A percentile compares a stretch with the other conserved stretches of the same genome.
These are phyloP conservation scores for Acromyrmex heyeri DNA, from an alignment of 1,140 invertebrate genomes.

Conservation along the genomic window DNA sequence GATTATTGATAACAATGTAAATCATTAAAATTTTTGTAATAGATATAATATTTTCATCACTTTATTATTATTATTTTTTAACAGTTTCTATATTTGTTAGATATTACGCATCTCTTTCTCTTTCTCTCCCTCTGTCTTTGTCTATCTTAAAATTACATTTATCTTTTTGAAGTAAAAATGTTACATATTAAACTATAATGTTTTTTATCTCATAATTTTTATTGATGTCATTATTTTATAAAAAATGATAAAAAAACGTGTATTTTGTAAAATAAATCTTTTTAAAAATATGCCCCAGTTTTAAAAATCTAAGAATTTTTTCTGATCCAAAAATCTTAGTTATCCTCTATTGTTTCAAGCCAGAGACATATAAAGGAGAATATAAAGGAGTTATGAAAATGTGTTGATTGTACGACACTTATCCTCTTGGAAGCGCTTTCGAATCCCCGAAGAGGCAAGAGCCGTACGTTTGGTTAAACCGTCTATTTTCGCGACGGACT, in stretches of 20 bases:
- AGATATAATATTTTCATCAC: neutral
- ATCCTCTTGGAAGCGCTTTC: constrained; percentile 19
- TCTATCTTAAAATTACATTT: neutral
- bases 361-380: neutral
- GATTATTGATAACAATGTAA: neutral
- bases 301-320: neutral
- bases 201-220: neutral
- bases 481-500: constrained; percentile 71
- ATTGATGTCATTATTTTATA: neutral
- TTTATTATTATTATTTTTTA: neutral
- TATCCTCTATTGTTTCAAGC: neutral
- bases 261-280: neutral
- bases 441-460: neutral
- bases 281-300: neutral
- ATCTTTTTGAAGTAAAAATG: neutral
- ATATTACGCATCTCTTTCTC: neutral
- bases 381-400: constrained; percentile 50
- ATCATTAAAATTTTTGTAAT: neutral
- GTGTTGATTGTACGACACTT: constrained; percentile 34
- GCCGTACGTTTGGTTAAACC: neutral
- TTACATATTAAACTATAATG: neutral
- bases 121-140: neutral
- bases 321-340: neutral
- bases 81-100: neutral
- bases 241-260: neutral